phyloP scores from a whole-genome alignment of 2,888 invertebrate genomes.

The Drosophila histrio region DNA sequence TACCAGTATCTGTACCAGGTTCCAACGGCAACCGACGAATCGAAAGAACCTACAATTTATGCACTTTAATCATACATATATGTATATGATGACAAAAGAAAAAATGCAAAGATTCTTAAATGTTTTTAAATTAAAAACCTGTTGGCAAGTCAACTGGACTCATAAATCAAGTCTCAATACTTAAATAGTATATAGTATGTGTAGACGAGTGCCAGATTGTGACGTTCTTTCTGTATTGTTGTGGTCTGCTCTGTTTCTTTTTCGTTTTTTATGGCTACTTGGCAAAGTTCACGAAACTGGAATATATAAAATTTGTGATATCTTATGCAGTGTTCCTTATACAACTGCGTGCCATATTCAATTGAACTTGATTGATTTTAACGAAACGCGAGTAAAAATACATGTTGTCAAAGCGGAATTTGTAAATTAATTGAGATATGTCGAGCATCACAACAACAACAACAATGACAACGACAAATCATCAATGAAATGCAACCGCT shows the following conservation, averaged over 20 bases:
- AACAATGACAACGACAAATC: slow-evolving; percentile 22
- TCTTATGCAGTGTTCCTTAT: slow-evolving; percentile 4
- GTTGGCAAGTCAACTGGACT: slow-evolving; percentile 28
- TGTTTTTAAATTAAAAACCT: slow-evolving; percentile 47
- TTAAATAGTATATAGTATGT: neutral
- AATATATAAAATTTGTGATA: slow-evolving; percentile 48
- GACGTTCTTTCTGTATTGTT: slow-evolving; percentile 10
- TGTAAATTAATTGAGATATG: slow-evolving; percentile 61
- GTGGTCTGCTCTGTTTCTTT: slow-evolving; percentile 3
- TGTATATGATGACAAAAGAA: slow-evolving; percentile 10
- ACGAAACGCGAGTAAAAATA: slow-evolving; percentile 60
- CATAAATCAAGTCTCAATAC: slow-evolving; percentile 41
- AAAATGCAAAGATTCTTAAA: slow-evolving; percentile 28
- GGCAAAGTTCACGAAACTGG: slow-evolving; percentile 74
- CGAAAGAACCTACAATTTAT: slow-evolving; percentile 14
- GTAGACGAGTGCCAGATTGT: neutral
- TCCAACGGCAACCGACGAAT: neutral
- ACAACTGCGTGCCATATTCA: slow-evolving; percentile 40
- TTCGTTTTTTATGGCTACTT: slow-evolving; percentile 20
- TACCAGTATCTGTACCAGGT: slow-evolving; percentile 1
- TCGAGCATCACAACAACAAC: slow-evolving; percentile 16
- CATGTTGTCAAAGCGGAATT: slow-evolving; percentile 39
- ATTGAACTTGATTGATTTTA: slow-evolving; percentile 77
- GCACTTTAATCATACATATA: slow-evolving; percentile 21
- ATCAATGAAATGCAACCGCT: slow-evolving; percentile 56